phyloP scores from a whole-genome alignment of 2,888 invertebrate species.

The Platycheirus albimanus region DNA sequence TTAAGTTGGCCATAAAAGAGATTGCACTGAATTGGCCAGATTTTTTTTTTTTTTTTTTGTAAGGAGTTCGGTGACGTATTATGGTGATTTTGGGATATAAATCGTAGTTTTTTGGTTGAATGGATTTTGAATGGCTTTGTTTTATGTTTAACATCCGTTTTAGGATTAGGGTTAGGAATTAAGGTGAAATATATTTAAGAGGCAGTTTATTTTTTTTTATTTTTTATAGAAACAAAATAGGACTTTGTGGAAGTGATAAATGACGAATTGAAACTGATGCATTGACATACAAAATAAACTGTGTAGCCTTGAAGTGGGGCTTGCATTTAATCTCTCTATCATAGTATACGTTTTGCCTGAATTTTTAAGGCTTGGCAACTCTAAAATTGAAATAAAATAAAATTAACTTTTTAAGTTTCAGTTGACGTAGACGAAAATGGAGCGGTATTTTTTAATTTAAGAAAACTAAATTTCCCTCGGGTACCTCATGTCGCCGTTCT shows the following conservation, averaged over 20 bases:
- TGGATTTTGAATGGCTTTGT: conserved; percentile 12
- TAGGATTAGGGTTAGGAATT: conserved; percentile 13
- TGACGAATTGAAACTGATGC: background rate
- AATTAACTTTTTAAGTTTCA: too few species aligned
- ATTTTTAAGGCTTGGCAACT: too few species aligned
- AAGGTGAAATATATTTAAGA: background rate
- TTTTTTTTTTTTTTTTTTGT: background rate
- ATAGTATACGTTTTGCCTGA: too few species aligned
- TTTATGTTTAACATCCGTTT: conserved; percentile 34
- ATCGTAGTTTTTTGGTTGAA: conserved; percentile 18
- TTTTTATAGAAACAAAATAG: background rate
- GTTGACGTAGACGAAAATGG: too few species aligned
- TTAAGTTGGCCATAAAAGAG: conserved; percentile 14
- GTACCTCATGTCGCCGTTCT: too few species aligned
- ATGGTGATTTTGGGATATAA: conserved; percentile 18
- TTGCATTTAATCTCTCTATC: too few species aligned
- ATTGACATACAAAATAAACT: too few species aligned
- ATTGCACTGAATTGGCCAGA: conserved; percentile 19
- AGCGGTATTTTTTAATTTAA: too few species aligned
- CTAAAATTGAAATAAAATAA: too few species aligned
- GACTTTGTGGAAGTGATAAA: background rate
- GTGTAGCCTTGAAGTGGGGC: too few species aligned
- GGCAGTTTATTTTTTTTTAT: background rate
- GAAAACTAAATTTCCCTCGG: too few species aligned
- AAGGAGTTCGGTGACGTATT: conserved; percentile 29